A percentile compares a stretch with the other conserved stretches of the same genome.
These are phyloP conservation scores for Noctua janthe DNA, from an alignment of 2,888 invertebrate species.

Conservation along the genomic window DNA sequence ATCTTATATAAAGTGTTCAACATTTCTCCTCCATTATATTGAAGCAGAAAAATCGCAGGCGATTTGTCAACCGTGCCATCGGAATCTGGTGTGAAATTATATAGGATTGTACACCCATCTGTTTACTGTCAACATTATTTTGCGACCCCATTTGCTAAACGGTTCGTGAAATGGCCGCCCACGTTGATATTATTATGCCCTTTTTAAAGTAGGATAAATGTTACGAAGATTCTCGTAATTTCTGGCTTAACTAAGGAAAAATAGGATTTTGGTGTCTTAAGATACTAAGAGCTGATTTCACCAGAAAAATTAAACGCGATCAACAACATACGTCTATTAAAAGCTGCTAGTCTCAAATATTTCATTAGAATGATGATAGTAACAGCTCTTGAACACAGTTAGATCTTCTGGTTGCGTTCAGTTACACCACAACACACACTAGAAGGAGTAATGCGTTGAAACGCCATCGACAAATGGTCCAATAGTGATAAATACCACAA, in stretches of 20 bases:
- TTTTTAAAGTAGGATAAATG: slow-evolving; percentile 33
- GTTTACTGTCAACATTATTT: slow-evolving; percentile 62
- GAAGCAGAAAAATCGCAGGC: slow-evolving; percentile 54
- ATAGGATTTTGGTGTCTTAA: neutral
- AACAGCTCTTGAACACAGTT: neutral
- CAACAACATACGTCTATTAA: neutral
- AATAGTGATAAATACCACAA: neutral
- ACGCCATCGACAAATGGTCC: neutral
- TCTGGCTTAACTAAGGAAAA: neutral
- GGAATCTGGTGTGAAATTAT: slow-evolving; percentile 62
- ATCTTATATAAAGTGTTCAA: slow-evolving; percentile 42
- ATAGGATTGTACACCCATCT: slow-evolving; percentile 61
- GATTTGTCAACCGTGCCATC: slow-evolving; percentile 60
- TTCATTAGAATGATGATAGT: neutral
- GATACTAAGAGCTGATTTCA: neutral
- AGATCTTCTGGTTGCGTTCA: neutral
- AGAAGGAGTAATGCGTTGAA: too few species aligned
- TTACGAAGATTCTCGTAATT: slow-evolving; percentile 11
- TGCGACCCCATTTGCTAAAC: slow-evolving; percentile 64
- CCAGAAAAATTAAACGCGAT: neutral
- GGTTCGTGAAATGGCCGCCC: slow-evolving; percentile 46
- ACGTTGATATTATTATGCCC: slow-evolving; percentile 42
- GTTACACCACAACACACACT: too few species aligned
- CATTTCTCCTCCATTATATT: slow-evolving; percentile 46
- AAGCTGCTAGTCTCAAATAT: neutral